Base-by-base conservation (phyloP, 1,140 invertebrate genomes). In the Oryzaephilus surinamensis region DNA sequence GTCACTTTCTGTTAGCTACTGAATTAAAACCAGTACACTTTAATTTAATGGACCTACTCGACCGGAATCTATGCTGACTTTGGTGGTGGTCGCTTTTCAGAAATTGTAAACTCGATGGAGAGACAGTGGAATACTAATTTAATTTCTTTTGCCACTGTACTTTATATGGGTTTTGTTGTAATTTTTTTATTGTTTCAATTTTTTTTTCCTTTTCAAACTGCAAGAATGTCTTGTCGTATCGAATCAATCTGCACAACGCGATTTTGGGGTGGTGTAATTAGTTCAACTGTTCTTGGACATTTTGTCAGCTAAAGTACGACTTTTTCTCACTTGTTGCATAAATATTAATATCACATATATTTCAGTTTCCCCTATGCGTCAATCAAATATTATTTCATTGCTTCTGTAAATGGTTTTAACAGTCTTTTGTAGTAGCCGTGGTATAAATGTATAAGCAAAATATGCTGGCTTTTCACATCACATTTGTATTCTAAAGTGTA, bases 51-150 rank as follows among this genome's bases (percentile, higher is more conserved):
- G 40, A 38, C 41, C 39, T 34, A 38, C 41, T 43, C 38, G 41
- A 43, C 45, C 45, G 37, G 45, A 43, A 39, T 46, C 31, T 30
- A 34, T 31, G 29, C 28, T 42, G 36, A 39, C 41, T 43, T 31
- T 26, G 45, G 40, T 26, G 45, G 40, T 42, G 41, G 40, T 40
- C 35, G 34, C 45, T 40, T 39, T 43, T 34, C 26, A 31, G 45
- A 43, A 47, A 43, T 47, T 36, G 45, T 47, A 38, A 38, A 42
- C 39, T 42, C 20, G 42, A 46, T 46, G 44, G 39, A 45, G 44
- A n/a, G n/a, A n/a, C 39, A 24, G 26, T 42, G 33, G 44, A 41
- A 46, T 46, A 46, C 44, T 46, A 46, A 46, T 46, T 42, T 33
- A 15, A 33, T 29, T 32, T 31, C 44, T 23, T 38, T 28, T 32